Base-by-base conservation (phyloP, 2,888 invertebrate genomes). In the Pandemis corylana region DNA sequence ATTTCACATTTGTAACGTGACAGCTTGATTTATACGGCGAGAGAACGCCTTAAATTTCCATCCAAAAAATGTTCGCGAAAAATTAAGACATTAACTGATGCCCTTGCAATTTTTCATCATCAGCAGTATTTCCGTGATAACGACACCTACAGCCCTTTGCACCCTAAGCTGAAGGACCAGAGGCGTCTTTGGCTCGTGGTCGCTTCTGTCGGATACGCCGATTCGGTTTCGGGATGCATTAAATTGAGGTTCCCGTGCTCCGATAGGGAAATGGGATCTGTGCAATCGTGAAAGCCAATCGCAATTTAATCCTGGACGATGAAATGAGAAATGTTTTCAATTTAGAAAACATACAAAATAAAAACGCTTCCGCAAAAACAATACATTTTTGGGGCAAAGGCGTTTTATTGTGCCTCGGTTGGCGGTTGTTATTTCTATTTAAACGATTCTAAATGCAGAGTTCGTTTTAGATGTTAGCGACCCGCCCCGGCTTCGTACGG, bases 241-340 rank as follows among this genome's bases (percentile, higher is more conserved):
- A 75, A 75, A 75, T 75, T 75, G 74, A 70, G 74, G 74, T 75
- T 62, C 70, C 68, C 62, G 64, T 65, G 41, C 66, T 44, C 51
- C 62, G 74, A 75, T 71, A 75, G 71, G 75, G 75, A 75, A 75
- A 75, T 71, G 67, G 75, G 75, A 75, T 75, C 75, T 61, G 70
- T 70, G 75, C 70, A 67, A 75, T 75, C 75, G 70, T 67, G 75
- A 49, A 75, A 75, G 75, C 75, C 75, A 75, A 75, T 75, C 75
- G 75, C 75, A 70, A 75, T 75, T 75, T 71, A 75, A 75, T 75
- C 70, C 75, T 71, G 71, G 41, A 71, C 71, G 75, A 67, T 71
- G 75, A 63, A 75, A 75, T 75, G 75, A 75, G 75, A 75, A 75
- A 75, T 75, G 71, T 71, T 75, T 75, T 75, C 75, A 75, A 75